phyloP scores from a whole-genome alignment of 2,113 vertebrate genomes.

The Apistogramma diplotaenia region DNA sequence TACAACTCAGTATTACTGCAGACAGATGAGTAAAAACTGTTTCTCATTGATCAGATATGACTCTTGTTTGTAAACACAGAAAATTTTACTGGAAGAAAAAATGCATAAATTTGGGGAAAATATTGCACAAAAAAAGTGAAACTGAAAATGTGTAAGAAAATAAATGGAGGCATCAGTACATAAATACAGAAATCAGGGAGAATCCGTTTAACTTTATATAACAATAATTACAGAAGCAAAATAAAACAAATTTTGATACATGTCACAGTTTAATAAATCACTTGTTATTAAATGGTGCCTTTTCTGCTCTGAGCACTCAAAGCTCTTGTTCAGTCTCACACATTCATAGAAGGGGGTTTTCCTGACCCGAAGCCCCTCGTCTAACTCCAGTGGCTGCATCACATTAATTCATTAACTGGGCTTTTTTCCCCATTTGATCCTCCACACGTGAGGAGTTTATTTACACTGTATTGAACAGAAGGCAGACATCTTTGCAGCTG shows the following conservation, averaged over 20 bases:
- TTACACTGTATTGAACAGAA: neutral
- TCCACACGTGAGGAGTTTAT: neutral
- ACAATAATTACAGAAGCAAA: neutral
- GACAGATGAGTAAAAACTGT: neutral
- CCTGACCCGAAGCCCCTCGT: too few species aligned
- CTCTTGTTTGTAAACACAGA: neutral
- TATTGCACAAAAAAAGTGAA: neutral
- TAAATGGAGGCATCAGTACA: neutral
- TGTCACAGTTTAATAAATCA: too few species aligned
- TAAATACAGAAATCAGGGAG: neutral
- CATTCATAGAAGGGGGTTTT: too few species aligned
- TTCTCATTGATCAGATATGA: neutral
- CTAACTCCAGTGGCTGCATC: too few species aligned
- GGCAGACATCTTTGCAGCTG: neutral
- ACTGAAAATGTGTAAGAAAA: neutral
- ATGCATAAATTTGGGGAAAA: neutral
- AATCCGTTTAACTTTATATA: neutral
- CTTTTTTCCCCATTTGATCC: too few species aligned
- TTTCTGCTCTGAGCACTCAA: too few species aligned
- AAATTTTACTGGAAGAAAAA: neutral
- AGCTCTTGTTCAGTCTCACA: neutral
- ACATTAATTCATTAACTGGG: too few species aligned
- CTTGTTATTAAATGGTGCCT: neutral
- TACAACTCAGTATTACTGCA: conserved; percentile 19
- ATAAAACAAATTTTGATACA: neutral